Conservation (phyloP, 2,888 invertebrate species). For the Halictus quadricinctus region DNA sequence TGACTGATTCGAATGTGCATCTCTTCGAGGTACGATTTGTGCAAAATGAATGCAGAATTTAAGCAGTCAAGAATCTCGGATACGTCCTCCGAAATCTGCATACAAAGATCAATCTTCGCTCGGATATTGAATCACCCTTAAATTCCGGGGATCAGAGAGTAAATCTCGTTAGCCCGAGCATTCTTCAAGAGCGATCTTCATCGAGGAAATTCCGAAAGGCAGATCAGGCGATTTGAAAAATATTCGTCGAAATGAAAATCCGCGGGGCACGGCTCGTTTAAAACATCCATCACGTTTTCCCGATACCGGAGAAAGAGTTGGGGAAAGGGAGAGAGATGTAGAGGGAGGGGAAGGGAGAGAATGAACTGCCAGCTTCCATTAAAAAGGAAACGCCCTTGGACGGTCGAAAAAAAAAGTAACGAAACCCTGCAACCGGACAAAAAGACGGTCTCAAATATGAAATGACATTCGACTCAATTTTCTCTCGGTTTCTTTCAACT, state of each 20-base stretch:
- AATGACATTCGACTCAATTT: slow-evolving; percentile 18
- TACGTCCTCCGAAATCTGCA: too few species aligned
- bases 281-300: not conserved
- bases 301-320: not conserved
- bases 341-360: not conserved
- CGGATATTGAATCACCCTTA: not conserved
- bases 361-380: not conserved
- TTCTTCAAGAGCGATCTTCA: not conserved
- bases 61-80: too few species aligned
- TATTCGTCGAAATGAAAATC: not conserved
- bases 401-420: not conserved
- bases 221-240: not conserved
- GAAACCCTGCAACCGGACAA: slow-evolving; percentile 5
- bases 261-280: not conserved
- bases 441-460: slow-evolving; percentile 9
- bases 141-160: not conserved
- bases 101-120: not conserved
- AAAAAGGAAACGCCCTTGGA: not conserved
- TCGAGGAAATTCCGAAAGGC: not conserved
- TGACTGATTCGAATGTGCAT: too few species aligned
- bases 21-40: too few species aligned
- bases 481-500: not conserved
- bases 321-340: not conserved
- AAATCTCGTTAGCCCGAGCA: not conserved
- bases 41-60: too few species aligned